These are phyloP conservation scores for Phoenicopterus ruber DNA, from an alignment of 2,113 vertebrate genomes.

Conservation along the genomic window DNA sequence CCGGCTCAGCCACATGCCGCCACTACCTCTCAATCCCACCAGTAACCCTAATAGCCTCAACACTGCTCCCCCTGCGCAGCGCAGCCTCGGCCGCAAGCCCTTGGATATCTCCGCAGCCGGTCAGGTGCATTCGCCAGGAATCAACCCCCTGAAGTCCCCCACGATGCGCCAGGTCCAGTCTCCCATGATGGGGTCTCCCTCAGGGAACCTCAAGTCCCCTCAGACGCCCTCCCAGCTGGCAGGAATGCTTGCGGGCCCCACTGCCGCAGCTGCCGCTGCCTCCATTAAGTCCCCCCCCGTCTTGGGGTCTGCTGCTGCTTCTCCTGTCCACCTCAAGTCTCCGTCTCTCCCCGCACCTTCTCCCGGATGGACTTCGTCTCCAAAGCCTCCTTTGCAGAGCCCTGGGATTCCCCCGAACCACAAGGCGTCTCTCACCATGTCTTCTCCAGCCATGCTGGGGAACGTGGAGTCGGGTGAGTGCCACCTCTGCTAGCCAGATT, in stretches of 20 bases:
- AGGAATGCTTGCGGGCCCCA: conserved; percentile 91
- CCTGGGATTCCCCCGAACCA: conserved; percentile 92
- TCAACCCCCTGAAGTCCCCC: conserved; percentile 95
- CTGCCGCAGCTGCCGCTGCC: conserved; percentile 84
- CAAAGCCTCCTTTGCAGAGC: conserved; percentile 97
- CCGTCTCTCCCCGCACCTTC: conserved; percentile 96
- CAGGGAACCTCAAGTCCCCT: conserved; percentile 96
- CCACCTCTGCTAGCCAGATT: fast-evolving
- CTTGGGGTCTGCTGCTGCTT: conserved; percentile 97
- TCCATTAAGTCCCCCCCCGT: conserved; percentile 98
- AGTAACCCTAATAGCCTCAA: conserved; percentile 80
- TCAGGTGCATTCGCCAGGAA: conserved; percentile 93
- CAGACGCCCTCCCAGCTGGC: conserved; percentile 97
- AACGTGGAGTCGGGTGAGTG: conserved; percentile 88
- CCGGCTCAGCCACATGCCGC: conserved; percentile 93
- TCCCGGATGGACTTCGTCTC: conserved; percentile 96
- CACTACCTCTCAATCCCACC: conserved; percentile 86
- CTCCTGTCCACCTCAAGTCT: conserved; percentile 98
- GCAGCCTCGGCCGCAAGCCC: conserved; percentile 88
- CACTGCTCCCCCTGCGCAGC: conserved; percentile 75
- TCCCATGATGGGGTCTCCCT: conserved; percentile 96
- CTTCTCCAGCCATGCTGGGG: conserved; percentile 95
- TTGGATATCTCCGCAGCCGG: conserved; percentile 87
- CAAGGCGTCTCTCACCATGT: conserved; percentile 91
- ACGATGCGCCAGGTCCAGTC: conserved; percentile 97